These are phyloP conservation scores for Drosophila hamatofila DNA, from an alignment of 2,888 invertebrate species.

Conservation along the genomic window DNA sequence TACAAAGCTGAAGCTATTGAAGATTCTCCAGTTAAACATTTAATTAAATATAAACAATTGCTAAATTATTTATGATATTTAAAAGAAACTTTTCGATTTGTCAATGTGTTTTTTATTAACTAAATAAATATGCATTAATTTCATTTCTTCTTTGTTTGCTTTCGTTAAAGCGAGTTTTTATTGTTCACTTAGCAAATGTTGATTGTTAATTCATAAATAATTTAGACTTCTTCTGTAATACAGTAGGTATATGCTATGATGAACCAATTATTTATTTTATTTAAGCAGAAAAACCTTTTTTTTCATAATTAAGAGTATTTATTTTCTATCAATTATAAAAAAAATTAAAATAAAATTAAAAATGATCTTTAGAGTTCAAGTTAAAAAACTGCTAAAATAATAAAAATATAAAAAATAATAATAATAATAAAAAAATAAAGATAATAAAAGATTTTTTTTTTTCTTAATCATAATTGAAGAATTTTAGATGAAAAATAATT, in stretches of 20 bases:
- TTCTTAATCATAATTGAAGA: no score
- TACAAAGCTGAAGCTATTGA: constrained; percentile 12
- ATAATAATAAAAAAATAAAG: no score
- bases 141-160: constrained; percentile 6
- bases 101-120: not conserved
- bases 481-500: no score
- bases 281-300: no score
- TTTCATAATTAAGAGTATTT: no score
- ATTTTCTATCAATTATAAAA: no score
- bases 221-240: not conserved
- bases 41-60: constrained; percentile 13
- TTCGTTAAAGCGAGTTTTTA: not conserved
- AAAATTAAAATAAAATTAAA: no score
- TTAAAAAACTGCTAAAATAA: no score
- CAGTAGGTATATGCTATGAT: not conserved
- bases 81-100: not conserved
- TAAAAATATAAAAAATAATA: no score
- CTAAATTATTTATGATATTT: constrained; percentile 7
- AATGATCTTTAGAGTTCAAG: no score
- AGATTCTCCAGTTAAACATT: constrained; percentile 10
- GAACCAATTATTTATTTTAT: no score
- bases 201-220: not conserved
- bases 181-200: not conserved
- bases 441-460: no score
- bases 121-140: not conserved